phyloP scores from a whole-genome alignment of 1,140 invertebrate genomes.

The Drosophila ercepeae region DNA sequence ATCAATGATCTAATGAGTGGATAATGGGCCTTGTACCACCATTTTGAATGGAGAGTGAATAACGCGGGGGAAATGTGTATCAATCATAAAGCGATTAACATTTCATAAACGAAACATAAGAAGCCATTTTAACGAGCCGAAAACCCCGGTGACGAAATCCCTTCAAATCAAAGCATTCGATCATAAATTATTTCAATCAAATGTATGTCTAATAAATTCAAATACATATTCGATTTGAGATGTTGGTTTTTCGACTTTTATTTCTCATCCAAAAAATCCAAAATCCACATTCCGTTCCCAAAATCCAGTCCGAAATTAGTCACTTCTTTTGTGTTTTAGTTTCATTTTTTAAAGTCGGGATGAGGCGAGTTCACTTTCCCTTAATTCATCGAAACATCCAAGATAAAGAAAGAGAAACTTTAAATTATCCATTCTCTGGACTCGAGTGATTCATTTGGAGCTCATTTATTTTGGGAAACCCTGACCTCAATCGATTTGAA shows the following conservation, averaged over 20 bases:
- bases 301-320: not conserved
- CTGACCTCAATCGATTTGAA: slow-evolving; percentile 41
- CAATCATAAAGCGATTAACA: not conserved
- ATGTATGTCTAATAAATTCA: no score
- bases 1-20: slow-evolving; percentile 24
- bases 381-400: not conserved
- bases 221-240: no score
- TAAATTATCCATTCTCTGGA: not conserved
- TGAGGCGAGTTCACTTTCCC: not conserved
- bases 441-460: slow-evolving; percentile 25
- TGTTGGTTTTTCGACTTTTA: no score
- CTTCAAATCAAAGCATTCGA: no score
- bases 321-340: not conserved
- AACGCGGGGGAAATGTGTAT: slow-evolving; percentile 5
- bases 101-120: not conserved
- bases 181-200: no score
- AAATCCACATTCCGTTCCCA: no score
- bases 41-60: not conserved
- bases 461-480: slow-evolving; percentile 29
- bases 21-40: slow-evolving; percentile 13
- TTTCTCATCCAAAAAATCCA: no score
- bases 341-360: not conserved
- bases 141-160: not conserved
- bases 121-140: no score
- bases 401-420: not conserved